A percentile compares a stretch with the other conserved stretches of the same genome.
phyloP scores from a whole-genome alignment of 2,797 vertebrate species.

The Xerus rutilus region DNA sequence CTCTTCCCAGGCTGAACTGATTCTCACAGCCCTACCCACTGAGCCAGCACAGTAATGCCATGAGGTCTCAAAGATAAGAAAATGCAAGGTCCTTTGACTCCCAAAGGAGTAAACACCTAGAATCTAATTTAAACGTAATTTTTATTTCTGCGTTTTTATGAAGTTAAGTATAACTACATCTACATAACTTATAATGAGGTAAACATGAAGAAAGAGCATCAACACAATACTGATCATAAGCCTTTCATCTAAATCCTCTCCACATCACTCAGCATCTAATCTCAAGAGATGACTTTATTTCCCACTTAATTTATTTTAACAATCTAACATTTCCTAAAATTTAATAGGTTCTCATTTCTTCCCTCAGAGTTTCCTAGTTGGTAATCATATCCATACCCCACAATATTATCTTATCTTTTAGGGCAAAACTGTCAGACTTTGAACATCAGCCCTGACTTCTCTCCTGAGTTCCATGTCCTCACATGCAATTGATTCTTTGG shows the following conservation, averaged over 20 bases:
- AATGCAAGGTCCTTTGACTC: too few species aligned
- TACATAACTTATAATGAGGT: not conserved
- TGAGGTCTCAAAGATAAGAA: too few species aligned
- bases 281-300: conserved; percentile 4
- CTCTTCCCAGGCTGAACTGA: too few species aligned
- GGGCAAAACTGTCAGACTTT: not conserved
- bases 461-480: not conserved
- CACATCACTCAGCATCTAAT: not conserved
- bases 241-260: not conserved
- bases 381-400: not conserved
- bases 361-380: not conserved
- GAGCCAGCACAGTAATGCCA: too few species aligned
- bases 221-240: not conserved
- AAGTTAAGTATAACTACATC: not conserved
- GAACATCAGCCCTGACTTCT: not conserved
- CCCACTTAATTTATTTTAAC: not conserved
- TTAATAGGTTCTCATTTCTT: not conserved
- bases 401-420: not conserved
- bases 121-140: not conserved
- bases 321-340: conserved; percentile 11
- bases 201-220: not conserved
- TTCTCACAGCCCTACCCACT: too few species aligned
- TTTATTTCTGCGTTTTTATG: not conserved
- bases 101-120: not conserved
- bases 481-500: not conserved